phyloP scores from a whole-genome alignment of 2,888 invertebrate genomes.

The Drosophila sordidula region DNA sequence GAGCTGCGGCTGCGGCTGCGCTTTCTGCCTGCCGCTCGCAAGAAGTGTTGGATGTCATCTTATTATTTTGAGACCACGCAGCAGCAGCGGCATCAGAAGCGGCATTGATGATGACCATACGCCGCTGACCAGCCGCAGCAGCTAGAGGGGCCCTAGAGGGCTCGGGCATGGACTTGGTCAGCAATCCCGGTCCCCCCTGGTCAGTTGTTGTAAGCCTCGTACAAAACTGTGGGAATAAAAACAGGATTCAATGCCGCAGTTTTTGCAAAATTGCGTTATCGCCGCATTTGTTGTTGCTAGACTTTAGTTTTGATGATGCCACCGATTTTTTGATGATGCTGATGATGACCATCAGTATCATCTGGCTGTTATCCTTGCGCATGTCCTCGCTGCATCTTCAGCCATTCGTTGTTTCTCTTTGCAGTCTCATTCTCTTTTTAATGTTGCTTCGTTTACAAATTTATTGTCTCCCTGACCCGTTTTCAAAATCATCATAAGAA shows the following conservation, averaged over 20 bases:
- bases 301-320: conserved; percentile 63
- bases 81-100: conserved; percentile 34
- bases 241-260: conserved; percentile 81
- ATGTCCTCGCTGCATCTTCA: conserved; percentile 43
- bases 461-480: conserved; percentile 16
- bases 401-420: conserved; percentile 1
- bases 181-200: conserved; percentile 23
- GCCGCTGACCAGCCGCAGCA: conserved; percentile 63
- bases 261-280: conserved; percentile 57
- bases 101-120: conserved; percentile 73
- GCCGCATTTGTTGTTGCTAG: conserved; percentile 50
- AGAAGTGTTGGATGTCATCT: conserved; percentile 86
- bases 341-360: conserved; percentile 35
- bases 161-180: conserved; percentile 22
- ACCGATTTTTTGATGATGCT: conserved; percentile 67
- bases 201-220: conserved; percentile 63
- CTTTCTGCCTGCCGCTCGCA: conserved; percentile 57
- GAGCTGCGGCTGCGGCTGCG: conserved; percentile 44
- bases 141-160: conserved; percentile 33
- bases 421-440: conserved; percentile 21
- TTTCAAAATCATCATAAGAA: neutral
- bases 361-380: conserved; percentile 55
- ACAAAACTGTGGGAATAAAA: conserved; percentile 85
- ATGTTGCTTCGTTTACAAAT: conserved; percentile 24
- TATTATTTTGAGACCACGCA: conserved; percentile 82